Evolutionary conservation across 2,113 vertebrate species (phyloP).

Genomic region (Hirundichthys speculiger): DNA sequence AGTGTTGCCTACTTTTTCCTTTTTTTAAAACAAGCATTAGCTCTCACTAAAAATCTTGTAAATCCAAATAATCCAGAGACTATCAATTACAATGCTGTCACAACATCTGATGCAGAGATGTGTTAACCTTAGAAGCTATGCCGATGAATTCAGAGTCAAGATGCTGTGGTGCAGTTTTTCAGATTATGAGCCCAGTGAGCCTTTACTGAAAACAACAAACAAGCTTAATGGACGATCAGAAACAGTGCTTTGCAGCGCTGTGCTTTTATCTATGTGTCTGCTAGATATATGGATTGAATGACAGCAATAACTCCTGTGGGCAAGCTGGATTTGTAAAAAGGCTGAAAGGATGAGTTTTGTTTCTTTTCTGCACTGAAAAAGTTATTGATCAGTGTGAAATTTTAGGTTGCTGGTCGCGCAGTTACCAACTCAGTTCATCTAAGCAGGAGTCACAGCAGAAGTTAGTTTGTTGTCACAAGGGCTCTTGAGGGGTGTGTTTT

Average conservation of each 20-base stretch:
- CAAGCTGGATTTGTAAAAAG: conserved; percentile 16
- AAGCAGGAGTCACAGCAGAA: conserved; percentile 11
- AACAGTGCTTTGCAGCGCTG: background rate
- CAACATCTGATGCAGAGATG: conserved; percentile 56
- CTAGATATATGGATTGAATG: conserved; percentile 11
- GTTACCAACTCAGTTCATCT: conserved; percentile 15
- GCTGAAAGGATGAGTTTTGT: background rate
- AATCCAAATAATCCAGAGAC: conserved; percentile 66
- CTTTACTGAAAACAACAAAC: conserved; percentile 23
- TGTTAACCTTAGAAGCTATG: conserved; percentile 35
- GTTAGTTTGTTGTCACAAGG: conserved; percentile 31
- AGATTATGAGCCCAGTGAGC: conserved; percentile 8
- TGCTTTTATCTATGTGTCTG: conserved; percentile 1
- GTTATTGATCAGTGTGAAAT: conserved; percentile 1
- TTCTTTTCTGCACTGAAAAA: conserved; percentile 1
- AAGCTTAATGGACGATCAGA: conserved; percentile 9
- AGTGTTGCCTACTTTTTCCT: conserved; percentile 36
- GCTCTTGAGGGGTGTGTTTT: conserved; percentile 53
- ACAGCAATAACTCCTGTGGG: conserved; percentile 14
- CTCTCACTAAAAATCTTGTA: conserved; percentile 68
- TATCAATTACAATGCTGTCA: conserved; percentile 67
- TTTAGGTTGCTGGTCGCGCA: background rate
- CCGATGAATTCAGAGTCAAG: conserved; percentile 3
- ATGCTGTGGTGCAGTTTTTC: conserved; percentile 9
- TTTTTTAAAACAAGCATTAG: conserved; percentile 49